Conservation (phyloP, 2,888 invertebrate species). For the Ichneumoninae sp. region DNA sequence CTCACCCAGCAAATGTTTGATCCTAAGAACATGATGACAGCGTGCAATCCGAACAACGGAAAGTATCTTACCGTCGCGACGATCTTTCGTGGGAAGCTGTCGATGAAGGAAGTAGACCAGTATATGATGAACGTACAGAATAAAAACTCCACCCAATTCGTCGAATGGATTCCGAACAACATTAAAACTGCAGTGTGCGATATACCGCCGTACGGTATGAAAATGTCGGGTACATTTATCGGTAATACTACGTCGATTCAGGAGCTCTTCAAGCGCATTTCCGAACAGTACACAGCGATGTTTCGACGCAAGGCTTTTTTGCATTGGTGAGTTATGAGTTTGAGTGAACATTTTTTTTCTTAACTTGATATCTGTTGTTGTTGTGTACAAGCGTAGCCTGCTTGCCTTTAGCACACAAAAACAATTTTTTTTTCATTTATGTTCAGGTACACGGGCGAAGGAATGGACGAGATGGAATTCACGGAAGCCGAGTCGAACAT, state of each 20-base stretch:
- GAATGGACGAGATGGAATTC: slow-evolving; percentile 61
- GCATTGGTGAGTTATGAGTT: slow-evolving; percentile 42
- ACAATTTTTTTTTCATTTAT: background rate
- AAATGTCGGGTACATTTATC: slow-evolving; percentile 52
- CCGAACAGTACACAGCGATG: slow-evolving; percentile 49
- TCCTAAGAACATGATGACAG: slow-evolving; percentile 64
- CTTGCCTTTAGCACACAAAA: background rate
- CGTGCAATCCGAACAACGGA: slow-evolving; percentile 61
- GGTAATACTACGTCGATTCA: slow-evolving; percentile 53
- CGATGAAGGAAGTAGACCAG: slow-evolving; percentile 51
- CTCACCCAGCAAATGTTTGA: slow-evolving; percentile 62
- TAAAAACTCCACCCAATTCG: slow-evolving; percentile 7
- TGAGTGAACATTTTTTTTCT: background rate
- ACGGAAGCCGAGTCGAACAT: slow-evolving; percentile 55
- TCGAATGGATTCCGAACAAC: slow-evolving; percentile 58
- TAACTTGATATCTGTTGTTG: background rate
- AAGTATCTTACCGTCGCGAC: slow-evolving; percentile 55
- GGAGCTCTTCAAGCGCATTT: slow-evolving; percentile 53
- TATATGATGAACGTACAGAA: slow-evolving; percentile 38
- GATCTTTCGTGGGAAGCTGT: slow-evolving; percentile 52
- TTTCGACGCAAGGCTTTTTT: slow-evolving; percentile 54
- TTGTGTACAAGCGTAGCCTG: too few relatives aligned
- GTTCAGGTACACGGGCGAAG: slow-evolving; percentile 54
- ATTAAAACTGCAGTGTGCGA: slow-evolving; percentile 49
- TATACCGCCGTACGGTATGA: slow-evolving; percentile 50